Base-by-base conservation (phyloP, 92 coral and sea anemone species). In the Paramuricea clavata region DNA sequence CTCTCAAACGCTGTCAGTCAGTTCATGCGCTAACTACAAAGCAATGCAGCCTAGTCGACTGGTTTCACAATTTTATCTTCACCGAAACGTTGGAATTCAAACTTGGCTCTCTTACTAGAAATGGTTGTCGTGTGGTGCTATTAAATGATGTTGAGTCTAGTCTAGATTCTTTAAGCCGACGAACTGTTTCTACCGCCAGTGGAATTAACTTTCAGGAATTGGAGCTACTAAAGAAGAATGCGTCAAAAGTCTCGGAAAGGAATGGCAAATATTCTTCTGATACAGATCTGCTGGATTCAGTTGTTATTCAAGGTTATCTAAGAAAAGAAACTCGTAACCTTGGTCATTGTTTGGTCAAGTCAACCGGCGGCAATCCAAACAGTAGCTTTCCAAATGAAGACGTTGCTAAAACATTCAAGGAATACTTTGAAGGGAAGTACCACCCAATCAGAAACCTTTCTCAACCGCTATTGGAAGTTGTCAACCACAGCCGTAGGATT, bases 41-140 rank as follows among this genome's bases (percentile, higher is more conserved):
- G 22, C 50, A 90, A 39, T 78, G 85, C 15, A 65, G 73, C 12
- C 88, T 76, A 26, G 44, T 89, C 49, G 87, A 86, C 34, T 69
- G 79, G 56, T 97, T 94, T 87, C 94, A 94, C 25, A 17, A 85
- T 39, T 72, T 61, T 2, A 75, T 97, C 44, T 88, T 95, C 60
- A 81, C 90, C 1, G 86, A 90, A 19, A 74, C 89, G 5, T 86
- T 92, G 54, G 82, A 78, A 19, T 49, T 85, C 12, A 82, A 70
- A 54, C 81, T 95, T 0, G 88, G 76, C 35, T 26, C 31, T 19
- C 31, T 34, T 5, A 49, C 61, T 1, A 19, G 32, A 12, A 78
- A 92, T 84, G 98, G 99, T 13, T 97, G 89, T 54, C 89, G 92
- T 88, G 77, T 97, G 4, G 97, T 97, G 16, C 83, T 95, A 1